Percentiles rank a stretch among this genome's conserved stretches.
phyloP scores from a whole-genome alignment of 2,888 invertebrate genomes.

The Zaprionus bogoriensis region DNA sequence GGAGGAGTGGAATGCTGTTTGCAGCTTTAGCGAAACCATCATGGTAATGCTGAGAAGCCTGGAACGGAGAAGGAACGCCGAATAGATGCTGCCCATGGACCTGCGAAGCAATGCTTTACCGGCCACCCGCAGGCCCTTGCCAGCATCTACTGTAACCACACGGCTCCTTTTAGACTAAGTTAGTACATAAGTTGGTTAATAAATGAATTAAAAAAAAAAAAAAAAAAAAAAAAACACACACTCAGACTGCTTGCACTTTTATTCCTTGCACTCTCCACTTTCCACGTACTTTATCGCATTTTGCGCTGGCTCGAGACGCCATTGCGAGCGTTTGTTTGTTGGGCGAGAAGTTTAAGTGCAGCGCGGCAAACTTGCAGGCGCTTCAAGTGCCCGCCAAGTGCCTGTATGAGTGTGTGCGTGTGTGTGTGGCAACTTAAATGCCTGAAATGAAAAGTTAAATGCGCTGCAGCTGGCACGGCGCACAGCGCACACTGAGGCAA shows the following conservation, averaged over 20 bases:
- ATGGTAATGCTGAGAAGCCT: too few relatives aligned
- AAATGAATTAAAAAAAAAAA: too few relatives aligned
- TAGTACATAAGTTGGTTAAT: too few relatives aligned
- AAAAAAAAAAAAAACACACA: too few relatives aligned
- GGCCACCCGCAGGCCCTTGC: too few relatives aligned
- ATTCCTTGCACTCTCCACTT: slow-evolving; percentile 40
- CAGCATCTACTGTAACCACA: too few relatives aligned
- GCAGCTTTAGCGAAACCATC: too few relatives aligned
- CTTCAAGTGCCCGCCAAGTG: slow-evolving; percentile 49
- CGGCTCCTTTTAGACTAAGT: too few relatives aligned
- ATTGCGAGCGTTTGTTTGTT: slow-evolving; percentile 51
- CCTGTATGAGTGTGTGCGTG: slow-evolving; percentile 12
- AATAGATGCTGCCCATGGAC: too few relatives aligned
- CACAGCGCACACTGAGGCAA: slow-evolving; percentile 40
- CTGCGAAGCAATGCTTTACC: too few relatives aligned
- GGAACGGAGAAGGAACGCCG: too few relatives aligned
- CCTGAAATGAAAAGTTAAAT: slow-evolving; percentile 51
- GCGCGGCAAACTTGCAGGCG: slow-evolving; percentile 51
- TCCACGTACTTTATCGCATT: slow-evolving; percentile 57
- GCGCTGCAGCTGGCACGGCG: slow-evolving; percentile 27
- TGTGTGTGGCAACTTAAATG: slow-evolving; percentile 40
- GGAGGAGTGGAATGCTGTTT: too few relatives aligned
- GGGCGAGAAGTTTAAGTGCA: slow-evolving; percentile 59
- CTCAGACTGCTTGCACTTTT: slow-evolving; percentile 12
- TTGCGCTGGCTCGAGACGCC: slow-evolving; percentile 44